Base-by-base conservation (phyloP, 2,113 vertebrate species). In the Campylomormyrus numenius region DNA sequence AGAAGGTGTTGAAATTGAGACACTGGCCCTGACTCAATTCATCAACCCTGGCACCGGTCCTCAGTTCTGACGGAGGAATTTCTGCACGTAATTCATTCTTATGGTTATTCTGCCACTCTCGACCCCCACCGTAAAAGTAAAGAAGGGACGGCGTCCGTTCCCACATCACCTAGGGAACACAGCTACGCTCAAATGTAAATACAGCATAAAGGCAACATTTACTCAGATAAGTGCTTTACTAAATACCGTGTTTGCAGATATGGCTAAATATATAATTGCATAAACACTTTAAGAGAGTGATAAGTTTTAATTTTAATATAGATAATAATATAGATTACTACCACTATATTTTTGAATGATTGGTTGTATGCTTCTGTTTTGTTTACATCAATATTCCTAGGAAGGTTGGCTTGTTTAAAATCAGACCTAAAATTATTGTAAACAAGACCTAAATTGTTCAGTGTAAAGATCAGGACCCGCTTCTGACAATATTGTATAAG, bases 21-120 rank as follows among this genome's bases (percentile, higher is more conserved):
- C 80, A 85, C 50, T 24, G 13, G 70, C 87, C 87, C 35, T 9
- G 85, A 87, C 87, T 88, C 56, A 66, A 45, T 88, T 62, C 49
- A 39, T 35, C 24, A 88, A 62, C 87, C 53, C 27, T 62, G 87
- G 87, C n/a, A 13, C 48, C 1, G 50, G 48, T 56, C 50, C 50
- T 56, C 15, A 19, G 50, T 31, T 19, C n/a, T 8, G 2, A 53
- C 50, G 10, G 85, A 56, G 85, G 49, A 56, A 39, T 88, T 62
- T 45, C 42, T 45, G 7, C 87, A 27, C 5, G 56, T 53, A n/a
- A 39, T 88, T 24, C 87, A 62, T 2, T 24, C 31, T 85, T 66
- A 56, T 11, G 45, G 8, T 53, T 87, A 53, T 52, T 31, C 27
- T 19, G 31, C 50, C 48, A 39, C 27, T 35, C 35, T 87, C 31